Conservation (phyloP, 2,888 invertebrate genomes). For the Leistus spinibarbis region DNA sequence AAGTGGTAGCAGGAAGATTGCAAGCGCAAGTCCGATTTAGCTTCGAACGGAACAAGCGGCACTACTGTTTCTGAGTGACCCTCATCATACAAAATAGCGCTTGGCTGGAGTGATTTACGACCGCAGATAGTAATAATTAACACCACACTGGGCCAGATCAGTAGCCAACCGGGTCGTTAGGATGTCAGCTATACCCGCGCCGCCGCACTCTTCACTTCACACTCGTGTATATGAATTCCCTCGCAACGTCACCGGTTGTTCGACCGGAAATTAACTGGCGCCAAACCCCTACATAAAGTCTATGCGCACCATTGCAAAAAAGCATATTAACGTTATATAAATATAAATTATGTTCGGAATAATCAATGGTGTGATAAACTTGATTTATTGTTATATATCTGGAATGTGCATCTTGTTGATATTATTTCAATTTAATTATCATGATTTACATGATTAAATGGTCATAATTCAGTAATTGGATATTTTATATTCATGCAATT, state of each 20-base stretch:
- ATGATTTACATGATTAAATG: too few relatives aligned
- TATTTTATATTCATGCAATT: neutral
- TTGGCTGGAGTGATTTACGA: constrained; percentile 35
- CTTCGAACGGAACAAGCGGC: neutral
- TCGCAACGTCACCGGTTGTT: neutral
- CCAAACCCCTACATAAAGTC: constrained; percentile 16
- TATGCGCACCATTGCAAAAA: neutral
- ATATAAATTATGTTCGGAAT: neutral
- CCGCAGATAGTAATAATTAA: constrained; percentile 39
- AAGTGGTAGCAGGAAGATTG: neutral
- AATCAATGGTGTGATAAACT: neutral
- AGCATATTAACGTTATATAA: neutral
- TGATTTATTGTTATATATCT: neutral
- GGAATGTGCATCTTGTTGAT: neutral
- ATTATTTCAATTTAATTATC: neutral
- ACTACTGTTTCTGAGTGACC: constrained; percentile 24
- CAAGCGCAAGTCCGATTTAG: neutral
- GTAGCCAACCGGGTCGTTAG: constrained; percentile 32
- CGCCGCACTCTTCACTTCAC: neutral
- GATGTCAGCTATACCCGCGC: constrained; percentile 17
- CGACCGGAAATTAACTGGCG: constrained; percentile 38
- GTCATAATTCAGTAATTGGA: neutral
- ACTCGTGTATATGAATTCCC: neutral
- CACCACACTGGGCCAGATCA: constrained; percentile 36
- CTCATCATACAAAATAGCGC: constrained; percentile 39